Evolutionary conservation across 2,797 vertebrate genomes (phyloP), one percentile per base, ranked within the genome.

Genomic region (Scolopax rusticola): DNA sequence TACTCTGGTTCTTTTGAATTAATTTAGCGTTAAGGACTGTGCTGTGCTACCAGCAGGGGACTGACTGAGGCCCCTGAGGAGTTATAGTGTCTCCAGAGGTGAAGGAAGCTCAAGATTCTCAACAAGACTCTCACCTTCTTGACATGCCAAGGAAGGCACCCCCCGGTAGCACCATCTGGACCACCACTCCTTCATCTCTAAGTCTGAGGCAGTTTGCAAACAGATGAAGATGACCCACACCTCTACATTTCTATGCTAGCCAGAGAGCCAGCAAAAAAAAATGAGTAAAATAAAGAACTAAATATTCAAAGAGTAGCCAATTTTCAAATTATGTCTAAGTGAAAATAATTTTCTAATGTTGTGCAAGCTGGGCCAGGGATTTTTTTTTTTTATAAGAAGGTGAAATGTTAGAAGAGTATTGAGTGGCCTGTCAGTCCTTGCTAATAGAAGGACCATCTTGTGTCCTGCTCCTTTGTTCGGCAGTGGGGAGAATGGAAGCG

Each of bases 21-120:
- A 75, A 45, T 68, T 87, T n/a, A 27, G 21, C 59, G 27, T 71
- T 54, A 59, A 87, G 53, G 43, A 45, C 69, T 45, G 7, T 41
- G 56, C 53, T 54, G 70, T 45, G 50, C 65, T 73, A 14, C 40
- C 41, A 23, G 48, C 14, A 32, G 43, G 63, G 56, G 56, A 36
- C n/a, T 45, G 56, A 33, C 50, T n/a, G 27, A 45, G 36, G 0
- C 1, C 50, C 5, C 17, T 32, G 12, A 3, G 8, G 60, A 59
- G 47, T 83, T 84, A n/a, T 1, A 59, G 70, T 23, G 40, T 81
- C 61, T 74, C 28, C 50, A n/a, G 69, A 60, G 25, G 27, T 40
- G 12, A 51, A 59, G 47, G 25, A 85, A 84, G 28, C 41, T 41
- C 41, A 51, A 45, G 38, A 48, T 51, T 36, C 36, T 83, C 60